Evolutionary conservation across 2,888 invertebrate species (phyloP).

Genomic region (Eudemis profundana): DNA sequence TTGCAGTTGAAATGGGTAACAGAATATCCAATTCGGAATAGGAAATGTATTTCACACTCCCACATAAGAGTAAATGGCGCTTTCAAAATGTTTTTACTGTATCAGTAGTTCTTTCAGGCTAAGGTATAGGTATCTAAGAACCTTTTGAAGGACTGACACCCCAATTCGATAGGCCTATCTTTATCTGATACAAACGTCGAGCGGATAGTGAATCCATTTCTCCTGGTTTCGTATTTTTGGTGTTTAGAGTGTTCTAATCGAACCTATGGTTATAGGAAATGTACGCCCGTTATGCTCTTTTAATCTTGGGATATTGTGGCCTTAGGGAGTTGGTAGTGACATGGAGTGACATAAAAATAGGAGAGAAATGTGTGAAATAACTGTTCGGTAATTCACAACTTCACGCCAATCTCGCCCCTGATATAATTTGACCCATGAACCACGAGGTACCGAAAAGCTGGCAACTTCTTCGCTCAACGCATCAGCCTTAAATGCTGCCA

Average conservation of each 20-base stretch:
- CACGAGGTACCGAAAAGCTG: too few species aligned
- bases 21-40: not conserved
- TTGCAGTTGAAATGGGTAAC: not conserved
- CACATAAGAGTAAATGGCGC: not conserved
- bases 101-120: not conserved
- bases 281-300: not conserved
- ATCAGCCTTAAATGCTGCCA: too few species aligned
- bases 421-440: too few species aligned
- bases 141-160: conserved; percentile 3
- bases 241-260: not conserved
- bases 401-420: too few species aligned
- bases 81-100: not conserved
- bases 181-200: not conserved
- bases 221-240: conserved; percentile 12
- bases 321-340: conserved; percentile 1
- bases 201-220: not conserved
- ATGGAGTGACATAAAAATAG: conserved; percentile 1
- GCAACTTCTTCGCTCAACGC: too few species aligned
- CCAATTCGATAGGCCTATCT: conserved; percentile 4
- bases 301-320: not conserved
- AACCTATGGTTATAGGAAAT: not conserved
- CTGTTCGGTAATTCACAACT: not conserved
- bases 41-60: not conserved
- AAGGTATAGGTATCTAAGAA: not conserved
- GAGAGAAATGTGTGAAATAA: not conserved